These are phyloP conservation scores for Picathartes gymnocephalus DNA, from an alignment of 2,113 vertebrate species.

Conservation along the genomic window DNA sequence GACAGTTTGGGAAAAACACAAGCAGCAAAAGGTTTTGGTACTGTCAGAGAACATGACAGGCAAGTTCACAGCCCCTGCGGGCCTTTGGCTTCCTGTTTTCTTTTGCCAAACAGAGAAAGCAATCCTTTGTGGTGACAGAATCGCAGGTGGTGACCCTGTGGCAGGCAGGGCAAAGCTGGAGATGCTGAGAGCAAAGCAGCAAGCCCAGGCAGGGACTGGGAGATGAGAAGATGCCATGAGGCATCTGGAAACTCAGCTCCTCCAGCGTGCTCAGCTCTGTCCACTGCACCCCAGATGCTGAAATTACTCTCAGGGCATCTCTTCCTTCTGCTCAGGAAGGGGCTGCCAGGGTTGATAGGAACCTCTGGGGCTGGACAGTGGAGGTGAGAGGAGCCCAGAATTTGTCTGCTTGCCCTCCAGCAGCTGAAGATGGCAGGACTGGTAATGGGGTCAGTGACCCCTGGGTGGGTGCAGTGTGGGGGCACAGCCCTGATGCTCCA, in stretches of 20 bases:
- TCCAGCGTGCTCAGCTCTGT: neutral
- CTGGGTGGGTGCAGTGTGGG: neutral
- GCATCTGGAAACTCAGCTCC: neutral
- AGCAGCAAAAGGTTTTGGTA: slow-evolving; percentile 7
- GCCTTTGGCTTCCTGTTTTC: slow-evolving; percentile 41
- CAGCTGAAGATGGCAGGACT: neutral
- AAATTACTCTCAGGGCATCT: neutral
- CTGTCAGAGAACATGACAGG: slow-evolving; percentile 59
- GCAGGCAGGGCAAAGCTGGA: neutral
- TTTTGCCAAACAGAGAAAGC: neutral
- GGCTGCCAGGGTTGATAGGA: neutral
- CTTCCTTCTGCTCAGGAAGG: neutral
- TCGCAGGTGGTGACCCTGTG: neutral
- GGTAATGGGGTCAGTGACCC: neutral
- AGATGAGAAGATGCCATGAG: neutral
- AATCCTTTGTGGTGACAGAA: neutral
- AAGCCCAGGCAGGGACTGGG: neutral
- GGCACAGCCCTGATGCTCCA: neutral
- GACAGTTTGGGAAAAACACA: slow-evolving; percentile 53
- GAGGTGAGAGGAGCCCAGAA: neutral
- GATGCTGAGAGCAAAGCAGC: neutral
- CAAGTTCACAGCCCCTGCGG: slow-evolving; percentile 42
- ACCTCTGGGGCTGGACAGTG: neutral
- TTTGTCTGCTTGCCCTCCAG: neutral
- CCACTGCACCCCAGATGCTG: neutral